These are phyloP conservation scores for Cyclura pinguis DNA, from an alignment of 2,797 vertebrate species.

Conservation along the genomic window DNA sequence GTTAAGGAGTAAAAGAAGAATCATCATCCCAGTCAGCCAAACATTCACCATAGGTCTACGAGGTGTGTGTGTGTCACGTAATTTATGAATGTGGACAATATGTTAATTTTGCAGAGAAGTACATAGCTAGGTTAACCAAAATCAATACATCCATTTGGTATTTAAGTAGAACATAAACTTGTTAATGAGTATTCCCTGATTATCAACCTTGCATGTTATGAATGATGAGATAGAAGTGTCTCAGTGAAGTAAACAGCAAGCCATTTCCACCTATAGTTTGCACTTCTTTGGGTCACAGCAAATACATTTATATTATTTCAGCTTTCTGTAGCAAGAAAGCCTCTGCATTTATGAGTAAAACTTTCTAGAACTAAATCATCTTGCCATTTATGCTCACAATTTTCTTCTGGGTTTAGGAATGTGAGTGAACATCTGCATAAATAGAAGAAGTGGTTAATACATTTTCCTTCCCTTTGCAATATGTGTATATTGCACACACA, in stretches of 20 bases:
- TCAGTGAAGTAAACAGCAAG: neutral
- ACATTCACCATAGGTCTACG: neutral
- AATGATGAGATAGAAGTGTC: neutral
- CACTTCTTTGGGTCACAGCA: neutral
- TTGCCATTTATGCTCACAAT: neutral
- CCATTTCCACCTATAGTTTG: neutral
- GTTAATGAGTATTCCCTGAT: too few relatives aligned
- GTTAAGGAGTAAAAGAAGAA: neutral
- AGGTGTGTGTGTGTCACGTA: too few relatives aligned
- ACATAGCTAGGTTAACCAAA: too few relatives aligned
- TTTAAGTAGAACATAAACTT: too few relatives aligned
- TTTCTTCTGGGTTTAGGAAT: conserved; percentile 66
- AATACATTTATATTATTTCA: neutral
- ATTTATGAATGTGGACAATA: too few relatives aligned
- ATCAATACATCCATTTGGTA: too few relatives aligned
- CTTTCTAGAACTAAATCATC: neutral
- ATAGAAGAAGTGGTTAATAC: conserved; percentile 57
- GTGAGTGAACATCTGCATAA: conserved; percentile 65
- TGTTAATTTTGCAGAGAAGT: too few relatives aligned
- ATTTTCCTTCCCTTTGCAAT: conserved; percentile 54
- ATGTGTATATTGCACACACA: conserved; percentile 39
- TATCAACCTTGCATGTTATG: too few relatives aligned
- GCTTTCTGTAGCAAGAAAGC: neutral
- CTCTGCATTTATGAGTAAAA: neutral
- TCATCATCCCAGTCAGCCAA: neutral